These are phyloP conservation scores for Betta splendens DNA, from an alignment of 2,797 vertebrate genomes.

Conservation along the genomic window DNA sequence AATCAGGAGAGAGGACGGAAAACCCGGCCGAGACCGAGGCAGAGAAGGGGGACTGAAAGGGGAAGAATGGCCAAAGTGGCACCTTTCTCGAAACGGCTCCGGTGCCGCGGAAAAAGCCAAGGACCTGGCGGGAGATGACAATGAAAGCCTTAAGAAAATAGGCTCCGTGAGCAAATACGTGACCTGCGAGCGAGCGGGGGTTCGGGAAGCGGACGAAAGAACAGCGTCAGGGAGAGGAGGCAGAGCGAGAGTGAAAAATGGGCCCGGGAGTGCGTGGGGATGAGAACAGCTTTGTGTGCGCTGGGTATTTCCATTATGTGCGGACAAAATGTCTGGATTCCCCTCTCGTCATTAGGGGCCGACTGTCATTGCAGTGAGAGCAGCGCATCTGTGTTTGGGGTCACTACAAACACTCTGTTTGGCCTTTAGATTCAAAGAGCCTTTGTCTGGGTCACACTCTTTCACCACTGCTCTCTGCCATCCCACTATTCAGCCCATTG, in stretches of 20 bases:
- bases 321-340: slow-evolving; percentile 62
- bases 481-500: slow-evolving; percentile 67
- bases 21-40: background rate
- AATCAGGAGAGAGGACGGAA: slow-evolving; percentile 23
- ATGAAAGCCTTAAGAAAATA: slow-evolving; percentile 12
- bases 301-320: slow-evolving; percentile 62
- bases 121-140: slow-evolving; percentile 28
- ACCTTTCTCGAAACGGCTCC: slow-evolving; percentile 31
- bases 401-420: slow-evolving; percentile 74
- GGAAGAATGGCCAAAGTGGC: slow-evolving; percentile 34
- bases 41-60: slow-evolving; percentile 6
- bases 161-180: slow-evolving; percentile 19
- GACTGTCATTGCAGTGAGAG: slow-evolving; percentile 52
- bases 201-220: slow-evolving; percentile 41
- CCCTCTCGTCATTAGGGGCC: slow-evolving; percentile 63
- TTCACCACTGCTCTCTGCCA: slow-evolving; percentile 64
- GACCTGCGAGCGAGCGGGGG: slow-evolving; percentile 40
- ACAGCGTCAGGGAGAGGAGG: slow-evolving; percentile 31
- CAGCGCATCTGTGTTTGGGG: slow-evolving; percentile 70
- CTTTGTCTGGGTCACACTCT: slow-evolving; percentile 76
- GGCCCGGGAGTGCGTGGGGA: slow-evolving; percentile 49
- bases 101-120: slow-evolving; percentile 9
- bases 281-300: slow-evolving; percentile 57
- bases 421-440: slow-evolving; percentile 70
- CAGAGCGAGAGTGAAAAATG: slow-evolving; percentile 49